Conservation (phyloP, 1,140 invertebrate species). For the Danaus plexippus region DNA sequence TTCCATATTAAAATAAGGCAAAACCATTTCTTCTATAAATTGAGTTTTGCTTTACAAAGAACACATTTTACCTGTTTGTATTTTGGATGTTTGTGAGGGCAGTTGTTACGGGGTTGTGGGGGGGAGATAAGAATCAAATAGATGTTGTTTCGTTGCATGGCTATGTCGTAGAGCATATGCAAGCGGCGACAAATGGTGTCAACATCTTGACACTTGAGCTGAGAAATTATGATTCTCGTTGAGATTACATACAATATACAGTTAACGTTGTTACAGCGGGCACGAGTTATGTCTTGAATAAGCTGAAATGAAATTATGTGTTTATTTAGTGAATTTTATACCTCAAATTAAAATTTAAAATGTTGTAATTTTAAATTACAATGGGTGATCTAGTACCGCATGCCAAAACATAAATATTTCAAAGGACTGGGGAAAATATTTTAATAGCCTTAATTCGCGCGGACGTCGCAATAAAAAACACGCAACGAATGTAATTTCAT, state of each 20-base stretch:
- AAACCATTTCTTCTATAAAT: slow-evolving; percentile 42
- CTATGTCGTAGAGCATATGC: slow-evolving; percentile 54
- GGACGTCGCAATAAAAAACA: slow-evolving; percentile 39
- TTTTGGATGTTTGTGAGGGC: slow-evolving; percentile 42
- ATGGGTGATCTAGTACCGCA: slow-evolving; percentile 10
- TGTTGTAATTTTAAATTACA: slow-evolving; percentile 3
- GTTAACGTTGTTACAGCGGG: slow-evolving; percentile 24
- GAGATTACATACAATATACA: slow-evolving; percentile 31
- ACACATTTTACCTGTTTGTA: slow-evolving; percentile 59
- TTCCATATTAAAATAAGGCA: slow-evolving; percentile 19
- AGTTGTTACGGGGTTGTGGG: slow-evolving; percentile 31
- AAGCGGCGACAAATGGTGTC: slow-evolving; percentile 48
- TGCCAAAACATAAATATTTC: slow-evolving; percentile 20
- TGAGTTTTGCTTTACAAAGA: slow-evolving; percentile 51
- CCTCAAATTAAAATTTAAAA: slow-evolving; percentile 16
- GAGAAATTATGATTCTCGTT: slow-evolving; percentile 36
- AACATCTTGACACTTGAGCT: slow-evolving; percentile 55
- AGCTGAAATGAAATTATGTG: slow-evolving; percentile 8
- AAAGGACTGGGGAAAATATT: slow-evolving; percentile 34
- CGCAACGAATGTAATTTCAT: slow-evolving; percentile 44
- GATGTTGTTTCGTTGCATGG: slow-evolving; percentile 67
- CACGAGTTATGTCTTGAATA: slow-evolving; percentile 13
- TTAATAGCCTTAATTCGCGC: slow-evolving; percentile 38
- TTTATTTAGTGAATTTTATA: not conserved
- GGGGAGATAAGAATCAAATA: slow-evolving; percentile 69